Conservation (phyloP, 2,113 vertebrate genomes). For the Oncorhynchus clarkii region DNA sequence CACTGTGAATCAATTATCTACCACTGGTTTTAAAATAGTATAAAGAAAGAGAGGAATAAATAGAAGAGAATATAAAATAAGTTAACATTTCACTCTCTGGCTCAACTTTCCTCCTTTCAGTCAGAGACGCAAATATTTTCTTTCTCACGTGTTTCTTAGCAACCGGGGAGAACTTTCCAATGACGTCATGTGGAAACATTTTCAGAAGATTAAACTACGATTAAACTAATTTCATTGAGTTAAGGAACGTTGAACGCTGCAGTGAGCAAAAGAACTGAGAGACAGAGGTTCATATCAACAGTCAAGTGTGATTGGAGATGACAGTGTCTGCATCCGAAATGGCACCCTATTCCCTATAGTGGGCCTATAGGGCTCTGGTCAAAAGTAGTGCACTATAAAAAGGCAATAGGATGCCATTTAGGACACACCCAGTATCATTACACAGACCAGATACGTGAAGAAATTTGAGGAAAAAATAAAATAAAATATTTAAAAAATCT, state of each 20-base stretch:
- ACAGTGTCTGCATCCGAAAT: neutral
- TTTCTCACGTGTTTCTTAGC: slow-evolving; percentile 66
- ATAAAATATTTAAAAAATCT: neutral
- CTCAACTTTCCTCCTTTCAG: slow-evolving; percentile 54
- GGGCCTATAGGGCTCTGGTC: no score
- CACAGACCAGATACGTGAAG: neutral
- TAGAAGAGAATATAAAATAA: slow-evolving; percentile 1
- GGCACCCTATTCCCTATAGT: no score
- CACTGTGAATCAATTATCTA: neutral
- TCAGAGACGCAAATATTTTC: slow-evolving; percentile 71
- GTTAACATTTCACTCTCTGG: slow-evolving; percentile 39
- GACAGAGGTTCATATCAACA: neutral
- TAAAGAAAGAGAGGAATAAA: no score
- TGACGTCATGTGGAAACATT: slow-evolving; percentile 62
- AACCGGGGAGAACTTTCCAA: slow-evolving; percentile 75
- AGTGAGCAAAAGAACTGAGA: neutral
- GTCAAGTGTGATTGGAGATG: neutral
- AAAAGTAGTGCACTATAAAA: no score
- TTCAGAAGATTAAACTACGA: slow-evolving; percentile 22
- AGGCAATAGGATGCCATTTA: no score
- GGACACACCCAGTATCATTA: neutral
- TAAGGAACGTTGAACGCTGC: neutral
- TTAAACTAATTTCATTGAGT: neutral
- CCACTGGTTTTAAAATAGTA: neutral
- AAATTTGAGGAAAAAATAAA: neutral